A percentile compares a stretch with the other conserved stretches of the same genome.
These are phyloP conservation scores for Hyposmocoma kahamanoa DNA, from an alignment of 1,140 invertebrate genomes.

Conservation along the genomic window DNA sequence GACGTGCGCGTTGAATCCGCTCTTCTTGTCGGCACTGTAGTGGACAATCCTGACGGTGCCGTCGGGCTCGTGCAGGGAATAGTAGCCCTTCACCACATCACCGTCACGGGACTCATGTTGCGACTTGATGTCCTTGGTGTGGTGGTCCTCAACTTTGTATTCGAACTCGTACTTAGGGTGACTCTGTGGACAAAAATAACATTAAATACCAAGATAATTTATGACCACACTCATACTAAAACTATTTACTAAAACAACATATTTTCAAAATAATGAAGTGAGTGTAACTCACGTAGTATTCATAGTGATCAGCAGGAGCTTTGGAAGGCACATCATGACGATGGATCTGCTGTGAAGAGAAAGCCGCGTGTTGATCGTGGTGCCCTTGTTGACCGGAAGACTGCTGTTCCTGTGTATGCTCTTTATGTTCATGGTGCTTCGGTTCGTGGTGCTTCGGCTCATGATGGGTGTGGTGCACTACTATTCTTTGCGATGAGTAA, in stretches of 20 bases:
- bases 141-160: slow-evolving; percentile 39
- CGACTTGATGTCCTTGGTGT: slow-evolving; percentile 62
- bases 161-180: slow-evolving; percentile 44
- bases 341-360: slow-evolving; percentile 18
- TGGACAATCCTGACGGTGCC: slow-evolving; percentile 67
- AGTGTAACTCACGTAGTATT: too few relatives aligned
- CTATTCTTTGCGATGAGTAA: too few relatives aligned
- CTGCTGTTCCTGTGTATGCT: too few relatives aligned
- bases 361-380: slow-evolving; percentile 30
- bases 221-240: too few relatives aligned
- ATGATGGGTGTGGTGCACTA: too few relatives aligned
- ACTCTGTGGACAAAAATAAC: slow-evolving; percentile 30
- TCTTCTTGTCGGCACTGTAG: slow-evolving; percentile 67
- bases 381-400: slow-evolving; percentile 27
- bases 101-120: slow-evolving; percentile 73
- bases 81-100: slow-evolving; percentile 72
- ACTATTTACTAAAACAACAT: too few relatives aligned
- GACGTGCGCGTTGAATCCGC: too few relatives aligned
- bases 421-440: too few relatives aligned
- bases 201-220: too few relatives aligned
- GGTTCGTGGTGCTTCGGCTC: too few relatives aligned
- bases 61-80: slow-evolving; percentile 71
- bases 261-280: too few relatives aligned
- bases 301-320: not conserved
- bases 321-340: slow-evolving; percentile 16